Conservation (phyloP, 2,888 invertebrate species). For the Parnassius glacialis region DNA sequence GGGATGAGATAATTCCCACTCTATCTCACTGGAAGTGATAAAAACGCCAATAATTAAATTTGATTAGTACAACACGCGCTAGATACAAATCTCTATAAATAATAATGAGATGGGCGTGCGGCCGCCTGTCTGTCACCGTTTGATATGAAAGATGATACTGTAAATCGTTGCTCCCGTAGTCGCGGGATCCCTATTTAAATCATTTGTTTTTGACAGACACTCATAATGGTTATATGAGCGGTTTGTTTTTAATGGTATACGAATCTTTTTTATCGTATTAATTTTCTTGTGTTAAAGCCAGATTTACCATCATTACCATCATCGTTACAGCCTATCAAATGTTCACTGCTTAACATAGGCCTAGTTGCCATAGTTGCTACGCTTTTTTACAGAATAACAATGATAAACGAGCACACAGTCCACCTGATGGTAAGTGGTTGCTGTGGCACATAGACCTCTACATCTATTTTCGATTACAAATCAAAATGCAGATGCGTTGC, state of each 20-base stretch:
- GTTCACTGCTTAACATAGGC: no score
- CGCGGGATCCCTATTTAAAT: conserved; percentile 13
- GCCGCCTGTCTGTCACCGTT: conserved; percentile 30
- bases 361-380: no score
- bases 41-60: conserved; percentile 34
- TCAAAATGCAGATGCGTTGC: no score
- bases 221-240: background rate
- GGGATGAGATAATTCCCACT: conserved; percentile 5
- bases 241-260: background rate
- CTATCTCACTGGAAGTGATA: conserved; percentile 23
- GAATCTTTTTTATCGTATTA: background rate
- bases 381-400: no score
- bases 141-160: conserved; percentile 35
- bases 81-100: conserved; percentile 35
- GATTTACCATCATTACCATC: background rate
- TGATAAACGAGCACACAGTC: no score
- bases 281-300: background rate
- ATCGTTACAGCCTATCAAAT: no score
- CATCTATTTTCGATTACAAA: no score
- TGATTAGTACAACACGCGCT: conserved; percentile 33
- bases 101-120: conserved; percentile 31
- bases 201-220: conserved; percentile 16
- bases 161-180: conserved; percentile 13
- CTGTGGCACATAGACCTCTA: no score
- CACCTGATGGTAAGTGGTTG: no score